Percentiles rank a stretch among this genome's conserved stretches.
Conservation (phyloP, 2,113 vertebrate species). For the Nothoprocta perdicaria region DNA sequence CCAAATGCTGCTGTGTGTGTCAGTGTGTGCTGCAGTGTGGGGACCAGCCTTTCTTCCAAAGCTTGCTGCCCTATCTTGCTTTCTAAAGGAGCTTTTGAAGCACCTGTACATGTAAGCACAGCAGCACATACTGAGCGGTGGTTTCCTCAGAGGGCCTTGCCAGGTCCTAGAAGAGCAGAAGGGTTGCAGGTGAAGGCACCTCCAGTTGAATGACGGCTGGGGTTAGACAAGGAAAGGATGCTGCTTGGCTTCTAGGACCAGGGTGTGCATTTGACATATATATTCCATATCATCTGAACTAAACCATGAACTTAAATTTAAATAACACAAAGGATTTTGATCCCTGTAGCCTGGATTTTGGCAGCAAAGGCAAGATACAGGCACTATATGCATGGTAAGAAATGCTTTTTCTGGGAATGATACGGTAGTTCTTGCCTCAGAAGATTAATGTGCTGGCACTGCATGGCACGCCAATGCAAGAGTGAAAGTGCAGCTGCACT, state of each 20-base stretch:
- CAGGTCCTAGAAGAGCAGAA: not conserved
- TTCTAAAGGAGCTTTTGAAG: not conserved
- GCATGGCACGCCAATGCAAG: no score
- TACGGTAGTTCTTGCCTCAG: not conserved
- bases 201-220: not conserved
- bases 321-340: not conserved
- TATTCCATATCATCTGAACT: not conserved
- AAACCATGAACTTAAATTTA: not conserved
- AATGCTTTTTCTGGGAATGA: rapidly evolving
- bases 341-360: not conserved
- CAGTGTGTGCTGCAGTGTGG: no score
- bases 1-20: not conserved
- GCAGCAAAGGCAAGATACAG: not conserved
- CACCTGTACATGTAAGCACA: no score
- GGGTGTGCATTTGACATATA: not conserved
- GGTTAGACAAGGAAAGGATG: not conserved
- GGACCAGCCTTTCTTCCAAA: not conserved
- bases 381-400: not conserved
- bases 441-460: not conserved
- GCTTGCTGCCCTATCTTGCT: not conserved
- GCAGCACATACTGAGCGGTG: not conserved
- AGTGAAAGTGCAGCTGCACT: no score
- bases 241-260: not conserved
- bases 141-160: not conserved
- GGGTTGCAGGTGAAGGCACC: not conserved